These are phyloP conservation scores for Anagrus nilaparvatae DNA, from an alignment of 1,140 invertebrate species.

Conservation along the genomic window DNA sequence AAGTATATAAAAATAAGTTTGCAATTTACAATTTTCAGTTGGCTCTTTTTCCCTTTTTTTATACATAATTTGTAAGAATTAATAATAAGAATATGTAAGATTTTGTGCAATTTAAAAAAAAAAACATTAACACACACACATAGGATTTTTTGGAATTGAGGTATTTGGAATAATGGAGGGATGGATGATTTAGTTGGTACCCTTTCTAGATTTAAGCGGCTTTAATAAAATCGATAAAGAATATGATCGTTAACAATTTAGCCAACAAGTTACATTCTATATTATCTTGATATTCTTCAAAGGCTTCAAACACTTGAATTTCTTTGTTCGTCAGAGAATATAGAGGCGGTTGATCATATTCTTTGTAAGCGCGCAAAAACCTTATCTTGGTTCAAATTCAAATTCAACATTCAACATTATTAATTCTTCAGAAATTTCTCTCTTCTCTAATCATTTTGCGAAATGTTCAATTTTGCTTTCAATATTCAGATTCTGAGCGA, in stretches of 20 bases:
- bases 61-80: neutral
- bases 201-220: constrained; percentile 19
- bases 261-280: constrained; percentile 21
- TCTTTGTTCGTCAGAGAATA: constrained; percentile 33
- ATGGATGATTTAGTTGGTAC: constrained; percentile 18
- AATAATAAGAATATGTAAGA: constrained; percentile 10
- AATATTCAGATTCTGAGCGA: constrained; percentile 26
- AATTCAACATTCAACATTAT: constrained; percentile 36
- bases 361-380: constrained; percentile 41
- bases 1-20: constrained; percentile 9
- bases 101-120: too few species aligned
- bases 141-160: too few species aligned
- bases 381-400: constrained; percentile 37
- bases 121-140: too few species aligned
- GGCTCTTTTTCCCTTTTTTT: constrained; percentile 13
- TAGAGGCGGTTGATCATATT: constrained; percentile 39
- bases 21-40: constrained; percentile 16
- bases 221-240: constrained; percentile 40
- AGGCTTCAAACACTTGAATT: constrained; percentile 37
- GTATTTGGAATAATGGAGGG: constrained; percentile 36
- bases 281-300: constrained; percentile 31
- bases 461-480: constrained; percentile 38
- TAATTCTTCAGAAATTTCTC: constrained; percentile 39
- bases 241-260: constrained; percentile 36
- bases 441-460: constrained; percentile 36